These are phyloP conservation scores for Palythoa heliodiscus DNA, from an alignment of 92 coral and sea anemone genomes.

Conservation along the genomic window DNA sequence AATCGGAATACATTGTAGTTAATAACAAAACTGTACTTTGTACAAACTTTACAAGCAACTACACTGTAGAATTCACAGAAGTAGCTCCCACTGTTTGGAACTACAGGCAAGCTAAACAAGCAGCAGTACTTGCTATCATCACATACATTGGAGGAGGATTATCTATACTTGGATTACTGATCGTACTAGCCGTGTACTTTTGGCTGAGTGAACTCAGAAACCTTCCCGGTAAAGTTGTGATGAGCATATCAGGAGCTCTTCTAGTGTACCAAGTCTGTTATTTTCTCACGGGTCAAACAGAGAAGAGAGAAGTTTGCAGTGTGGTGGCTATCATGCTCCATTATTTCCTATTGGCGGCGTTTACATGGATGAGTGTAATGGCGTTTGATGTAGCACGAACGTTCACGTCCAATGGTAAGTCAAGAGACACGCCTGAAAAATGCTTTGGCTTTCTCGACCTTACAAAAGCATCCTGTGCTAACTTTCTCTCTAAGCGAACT, in stretches of 20 bases:
- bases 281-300: slow-evolving; percentile 4
- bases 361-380: slow-evolving; percentile 35
- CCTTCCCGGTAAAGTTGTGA: background rate
- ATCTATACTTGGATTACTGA: background rate
- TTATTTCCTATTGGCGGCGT: slow-evolving; percentile 6
- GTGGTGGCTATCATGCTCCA: background rate
- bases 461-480: too few relatives aligned
- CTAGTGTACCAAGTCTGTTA: background rate
- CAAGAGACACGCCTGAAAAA: background rate
- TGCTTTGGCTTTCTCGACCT: too few relatives aligned
- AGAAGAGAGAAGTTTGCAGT: background rate
- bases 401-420: slow-evolving; percentile 43
- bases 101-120: background rate
- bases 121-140: background rate
- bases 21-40: background rate
- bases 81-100: background rate
- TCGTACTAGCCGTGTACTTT: slow-evolving; percentile 19
- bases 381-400: slow-evolving; percentile 44
- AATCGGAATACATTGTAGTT: background rate
- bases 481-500: too few relatives aligned
- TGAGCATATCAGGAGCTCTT: slow-evolving; percentile 12
- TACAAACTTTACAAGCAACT: background rate
- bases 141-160: slow-evolving; percentile 7
- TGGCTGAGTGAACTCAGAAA: slow-evolving; percentile 4
- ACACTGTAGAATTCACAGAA: background rate